Conservation (phyloP, 2,113 vertebrate genomes). For the Neodon shergylaensis region DNA sequence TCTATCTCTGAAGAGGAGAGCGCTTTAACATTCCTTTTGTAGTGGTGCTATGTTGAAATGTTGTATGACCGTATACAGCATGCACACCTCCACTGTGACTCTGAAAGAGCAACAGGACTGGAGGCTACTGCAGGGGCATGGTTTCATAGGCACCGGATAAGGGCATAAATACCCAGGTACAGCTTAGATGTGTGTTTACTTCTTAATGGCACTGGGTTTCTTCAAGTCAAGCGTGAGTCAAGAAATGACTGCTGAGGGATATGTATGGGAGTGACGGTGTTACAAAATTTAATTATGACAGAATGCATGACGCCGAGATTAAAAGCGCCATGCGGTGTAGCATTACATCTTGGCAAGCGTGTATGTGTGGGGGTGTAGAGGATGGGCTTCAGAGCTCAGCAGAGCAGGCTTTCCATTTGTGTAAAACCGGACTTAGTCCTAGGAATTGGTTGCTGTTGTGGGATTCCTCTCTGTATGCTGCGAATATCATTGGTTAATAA, state of each 20-base stretch:
- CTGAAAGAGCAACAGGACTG: background rate
- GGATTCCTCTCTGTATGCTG: no score
- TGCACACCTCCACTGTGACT: background rate
- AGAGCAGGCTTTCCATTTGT: background rate
- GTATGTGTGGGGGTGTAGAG: background rate
- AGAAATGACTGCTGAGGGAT: background rate
- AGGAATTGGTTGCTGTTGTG: background rate
- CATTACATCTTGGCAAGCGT: background rate
- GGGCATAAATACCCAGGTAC: background rate
- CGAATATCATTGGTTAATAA: no score
- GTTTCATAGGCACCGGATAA: background rate
- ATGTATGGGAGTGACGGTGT: background rate
- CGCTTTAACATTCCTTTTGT: background rate
- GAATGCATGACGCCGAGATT: background rate
- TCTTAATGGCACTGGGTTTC: background rate
- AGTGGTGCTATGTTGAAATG: background rate
- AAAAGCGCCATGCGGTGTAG: slow-evolving; percentile 3
- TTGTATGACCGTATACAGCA: background rate
- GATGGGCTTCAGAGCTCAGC: background rate
- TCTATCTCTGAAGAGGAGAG: background rate
- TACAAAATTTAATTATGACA: slow-evolving; percentile 31
- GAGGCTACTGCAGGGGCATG: background rate
- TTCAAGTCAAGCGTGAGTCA: background rate
- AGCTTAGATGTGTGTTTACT: background rate
- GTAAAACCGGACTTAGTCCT: background rate